Percentiles rank a stretch among this genome's conserved stretches.
phyloP scores from a whole-genome alignment of 2,888 invertebrate species.

The Gibbula magus region DNA sequence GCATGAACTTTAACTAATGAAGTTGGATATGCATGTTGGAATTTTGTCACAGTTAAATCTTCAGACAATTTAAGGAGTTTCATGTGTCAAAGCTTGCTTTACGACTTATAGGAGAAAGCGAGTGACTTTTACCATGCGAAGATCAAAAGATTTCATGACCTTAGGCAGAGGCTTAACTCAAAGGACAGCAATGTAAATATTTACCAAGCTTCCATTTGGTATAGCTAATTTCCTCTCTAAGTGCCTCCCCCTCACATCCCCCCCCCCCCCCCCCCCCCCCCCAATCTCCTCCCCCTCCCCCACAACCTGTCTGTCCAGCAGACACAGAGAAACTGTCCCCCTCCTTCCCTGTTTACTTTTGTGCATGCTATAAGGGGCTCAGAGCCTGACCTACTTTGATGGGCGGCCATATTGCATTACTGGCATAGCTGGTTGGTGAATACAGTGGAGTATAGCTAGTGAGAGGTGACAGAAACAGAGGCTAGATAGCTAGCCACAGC shows the following conservation, averaged over 20 bases:
- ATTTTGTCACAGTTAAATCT: not conserved
- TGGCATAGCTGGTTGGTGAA: conserved; percentile 53
- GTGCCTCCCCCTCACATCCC: not conserved
- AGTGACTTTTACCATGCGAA: conserved; percentile 5
- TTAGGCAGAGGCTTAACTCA: not conserved
- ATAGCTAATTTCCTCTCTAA: not conserved
- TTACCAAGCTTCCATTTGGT: not conserved
- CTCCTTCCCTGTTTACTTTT: conserved; percentile 29
- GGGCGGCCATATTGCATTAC: conserved; percentile 68
- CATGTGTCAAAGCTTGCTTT: not conserved
- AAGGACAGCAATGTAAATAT: not conserved
- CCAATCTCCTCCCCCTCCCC: not conserved
- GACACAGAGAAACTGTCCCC: not conserved
- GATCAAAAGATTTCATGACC: conserved; percentile 13
- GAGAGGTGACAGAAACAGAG: not conserved
- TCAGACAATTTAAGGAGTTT: not conserved
- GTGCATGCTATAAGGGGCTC: conserved; percentile 43
- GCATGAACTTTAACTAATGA: not conserved
- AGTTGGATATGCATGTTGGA: not conserved
- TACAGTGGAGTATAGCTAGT: conserved; percentile 1
- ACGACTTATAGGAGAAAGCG: not conserved
- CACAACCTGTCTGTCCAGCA: not conserved
- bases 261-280: not conserved
- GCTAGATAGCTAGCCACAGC: not conserved
- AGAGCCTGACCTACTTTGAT: conserved; percentile 34